Conservation (phyloP, 2,888 invertebrate genomes). For the Lasioglossum vierecki region DNA sequence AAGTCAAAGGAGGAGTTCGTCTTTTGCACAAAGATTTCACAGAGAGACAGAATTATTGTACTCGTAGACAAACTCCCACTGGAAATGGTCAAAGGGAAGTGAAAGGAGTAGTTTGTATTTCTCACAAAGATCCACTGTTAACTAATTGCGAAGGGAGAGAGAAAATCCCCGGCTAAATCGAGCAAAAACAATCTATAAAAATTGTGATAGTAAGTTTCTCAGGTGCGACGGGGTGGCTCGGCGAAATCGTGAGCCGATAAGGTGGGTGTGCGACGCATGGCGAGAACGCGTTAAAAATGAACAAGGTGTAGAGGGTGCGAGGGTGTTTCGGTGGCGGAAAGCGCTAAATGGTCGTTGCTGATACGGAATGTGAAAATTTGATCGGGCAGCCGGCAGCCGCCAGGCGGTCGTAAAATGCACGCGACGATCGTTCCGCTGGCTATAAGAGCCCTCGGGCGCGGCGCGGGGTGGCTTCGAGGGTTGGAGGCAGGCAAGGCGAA, state of each 20-base stretch:
- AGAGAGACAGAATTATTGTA: too few relatives aligned
- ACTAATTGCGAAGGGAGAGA: background rate
- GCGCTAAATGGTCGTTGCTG: background rate
- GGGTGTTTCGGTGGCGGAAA: background rate
- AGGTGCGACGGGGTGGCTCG: background rate
- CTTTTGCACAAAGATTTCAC: too few relatives aligned
- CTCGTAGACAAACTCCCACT: too few relatives aligned
- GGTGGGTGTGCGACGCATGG: background rate
- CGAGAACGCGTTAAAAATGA: background rate
- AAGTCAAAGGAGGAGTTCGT: too few relatives aligned
- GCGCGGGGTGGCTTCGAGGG: background rate
- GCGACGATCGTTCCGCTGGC: background rate
- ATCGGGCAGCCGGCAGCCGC: background rate
- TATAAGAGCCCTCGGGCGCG: background rate
- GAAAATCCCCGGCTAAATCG: background rate
- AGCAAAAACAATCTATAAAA: background rate
- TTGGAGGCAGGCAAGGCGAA: background rate
- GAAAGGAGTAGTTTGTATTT: too few relatives aligned
- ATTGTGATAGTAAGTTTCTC: background rate
- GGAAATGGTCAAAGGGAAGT: too few relatives aligned
- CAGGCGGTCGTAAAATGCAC: slow-evolving; percentile 16
- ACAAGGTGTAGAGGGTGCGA: background rate
- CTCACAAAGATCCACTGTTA: too few relatives aligned
- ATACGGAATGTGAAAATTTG: slow-evolving; percentile 6
- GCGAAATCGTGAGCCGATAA: background rate